Conservation (phyloP, 2,113 vertebrate genomes). For the Oryzias melastigma region DNA sequence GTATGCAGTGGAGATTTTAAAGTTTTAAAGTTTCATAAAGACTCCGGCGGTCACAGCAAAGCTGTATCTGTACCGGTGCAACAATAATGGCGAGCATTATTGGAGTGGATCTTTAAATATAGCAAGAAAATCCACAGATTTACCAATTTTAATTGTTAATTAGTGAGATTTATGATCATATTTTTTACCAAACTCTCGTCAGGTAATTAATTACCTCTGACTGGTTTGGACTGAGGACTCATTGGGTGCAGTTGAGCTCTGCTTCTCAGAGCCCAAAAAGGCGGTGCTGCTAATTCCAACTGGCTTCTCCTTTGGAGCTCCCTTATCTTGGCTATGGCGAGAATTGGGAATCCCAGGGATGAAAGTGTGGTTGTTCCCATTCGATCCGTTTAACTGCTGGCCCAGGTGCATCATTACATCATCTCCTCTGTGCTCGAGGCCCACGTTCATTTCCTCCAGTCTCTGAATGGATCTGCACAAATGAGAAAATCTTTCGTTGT, state of each 20-base stretch:
- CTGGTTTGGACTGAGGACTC: constrained; percentile 83
- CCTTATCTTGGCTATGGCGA: constrained; percentile 62
- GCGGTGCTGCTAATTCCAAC: constrained; percentile 82
- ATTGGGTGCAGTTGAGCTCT: constrained; percentile 79
- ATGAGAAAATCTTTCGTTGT: not conserved
- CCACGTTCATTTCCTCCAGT: constrained; percentile 93
- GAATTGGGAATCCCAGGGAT: constrained; percentile 48
- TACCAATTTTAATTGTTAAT: too few relatives aligned
- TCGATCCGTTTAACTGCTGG: constrained; percentile 82
- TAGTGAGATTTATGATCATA: too few relatives aligned
- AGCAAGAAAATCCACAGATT: not conserved
- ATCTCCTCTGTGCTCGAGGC: constrained; percentile 86
- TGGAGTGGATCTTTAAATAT: too few relatives aligned
- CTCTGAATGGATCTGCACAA: constrained; percentile 91
- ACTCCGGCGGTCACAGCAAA: too few relatives aligned
- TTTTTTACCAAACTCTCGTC: not conserved
- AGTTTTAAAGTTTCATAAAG: too few relatives aligned
- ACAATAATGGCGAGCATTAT: too few relatives aligned
- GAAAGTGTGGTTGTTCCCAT: constrained; percentile 32
- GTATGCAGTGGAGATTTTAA: too few relatives aligned
- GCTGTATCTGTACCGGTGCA: too few relatives aligned
- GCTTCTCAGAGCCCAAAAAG: constrained; percentile 75
- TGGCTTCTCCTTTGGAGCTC: constrained; percentile 54
- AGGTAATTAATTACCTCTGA: constrained; percentile 78
- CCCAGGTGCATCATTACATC: constrained; percentile 78